Base-by-base conservation (phyloP, 2,888 invertebrate species). In the Volucella bombylans region DNA sequence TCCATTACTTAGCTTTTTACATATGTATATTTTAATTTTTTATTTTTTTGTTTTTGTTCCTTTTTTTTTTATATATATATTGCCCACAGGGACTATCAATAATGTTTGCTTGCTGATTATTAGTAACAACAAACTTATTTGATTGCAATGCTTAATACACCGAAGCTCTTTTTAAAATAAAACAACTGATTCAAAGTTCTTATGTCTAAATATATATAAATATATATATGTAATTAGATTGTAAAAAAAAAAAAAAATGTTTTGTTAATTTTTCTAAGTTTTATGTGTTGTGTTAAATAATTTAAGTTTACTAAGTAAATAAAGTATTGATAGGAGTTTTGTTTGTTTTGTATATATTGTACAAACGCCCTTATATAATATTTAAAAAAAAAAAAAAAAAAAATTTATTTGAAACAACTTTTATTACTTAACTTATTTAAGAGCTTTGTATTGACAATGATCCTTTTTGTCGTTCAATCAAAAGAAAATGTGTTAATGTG, bases 391-490 rank as follows among this genome's bases (percentile, higher is more conserved):
- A 8, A 11, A 15, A 50, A 8, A 39, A 57, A 38, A 8, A 41
- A 55, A 14, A 23, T 14, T 38, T n/a, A 14, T 45, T 38, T 54
- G 18, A 39, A 47, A 45, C 54, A 39, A 39, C 49, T 62, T 71
- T 41, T 39, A 15, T 10, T 52, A 52, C 14, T 18, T 47, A 38
- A 65, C 38, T 43, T 45, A 49, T 47, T 47, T 15, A 55, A 67
- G 39, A 67, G 47, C 52, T 69, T 49, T 55, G 39, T 54, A 55
- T 49, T 45, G 47, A 77, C 49, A 39, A 18, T 55, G 31, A 57
- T 50, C 15, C 18, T 50, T 71, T 77, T 71, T 78, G 62, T 55
- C 57, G 55, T 57, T 69, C 23, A 54, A 23, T 45, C 11, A 49
- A 43, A 54, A 12, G 50, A 74, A 55, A 10, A 43, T 43, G 45